Conservation (phyloP, 2,113 vertebrate species). For the Pipra filicauda region DNA sequence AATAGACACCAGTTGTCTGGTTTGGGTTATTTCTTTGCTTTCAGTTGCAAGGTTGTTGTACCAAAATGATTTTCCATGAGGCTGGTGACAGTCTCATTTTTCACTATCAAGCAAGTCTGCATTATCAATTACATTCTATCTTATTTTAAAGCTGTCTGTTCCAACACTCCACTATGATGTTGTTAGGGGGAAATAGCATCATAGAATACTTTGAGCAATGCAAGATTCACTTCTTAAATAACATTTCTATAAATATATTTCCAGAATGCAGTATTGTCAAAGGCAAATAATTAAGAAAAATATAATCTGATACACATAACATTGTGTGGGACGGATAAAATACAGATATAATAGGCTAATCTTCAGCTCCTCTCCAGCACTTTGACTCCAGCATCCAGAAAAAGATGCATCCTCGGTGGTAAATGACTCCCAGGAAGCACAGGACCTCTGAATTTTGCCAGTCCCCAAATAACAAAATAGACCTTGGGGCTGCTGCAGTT, state of each 20-base stretch:
- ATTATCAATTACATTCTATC: constrained; percentile 62
- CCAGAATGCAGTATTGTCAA: neutral
- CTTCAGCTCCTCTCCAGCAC: neutral
- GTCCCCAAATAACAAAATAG: neutral
- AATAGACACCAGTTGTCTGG: constrained; percentile 24
- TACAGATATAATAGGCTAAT: neutral
- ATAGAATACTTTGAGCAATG: constrained; percentile 29
- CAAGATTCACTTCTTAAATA: constrained; percentile 44
- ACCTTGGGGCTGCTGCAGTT: neutral
- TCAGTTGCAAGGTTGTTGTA: constrained; percentile 57
- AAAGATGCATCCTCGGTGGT: neutral
- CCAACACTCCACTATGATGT: constrained; percentile 32
- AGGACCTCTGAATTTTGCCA: neutral
- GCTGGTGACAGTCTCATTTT: constrained; percentile 66
- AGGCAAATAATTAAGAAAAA: constrained; percentile 20
- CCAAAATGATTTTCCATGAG: constrained; percentile 61
- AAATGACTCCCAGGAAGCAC: neutral
- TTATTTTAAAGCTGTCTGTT: constrained; percentile 60
- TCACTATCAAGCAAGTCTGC: constrained; percentile 61
- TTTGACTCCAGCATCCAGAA: neutral
- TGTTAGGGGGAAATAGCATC: constrained; percentile 32
- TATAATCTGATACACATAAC: neutral
- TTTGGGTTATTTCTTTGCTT: constrained; percentile 49
- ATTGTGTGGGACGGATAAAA: neutral
- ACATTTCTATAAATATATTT: constrained; percentile 49